Evolutionary conservation across 2,888 invertebrate species (phyloP), one percentile per base, ranked within the genome.

Genomic region (Gibbula magus): DNA sequence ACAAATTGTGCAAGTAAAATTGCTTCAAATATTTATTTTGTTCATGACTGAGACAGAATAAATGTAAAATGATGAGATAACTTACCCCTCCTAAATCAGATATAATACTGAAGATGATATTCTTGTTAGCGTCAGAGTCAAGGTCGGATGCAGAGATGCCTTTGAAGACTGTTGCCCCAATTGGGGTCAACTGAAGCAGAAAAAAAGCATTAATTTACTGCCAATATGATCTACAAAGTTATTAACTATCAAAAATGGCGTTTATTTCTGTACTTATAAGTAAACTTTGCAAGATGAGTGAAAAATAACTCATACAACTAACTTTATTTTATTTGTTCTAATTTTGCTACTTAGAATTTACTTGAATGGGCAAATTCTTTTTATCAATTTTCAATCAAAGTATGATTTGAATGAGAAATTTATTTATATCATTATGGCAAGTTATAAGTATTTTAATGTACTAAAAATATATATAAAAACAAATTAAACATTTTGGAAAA

Each of bases 121-220:
- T 75, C 35, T 82, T 84, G 75, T 87, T 87, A n/a, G 53, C 2
- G 32, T 84, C 87, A 13, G 78, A 79, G 83, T 89, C 89, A 20
- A 75, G 8, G 78, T 89, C 89, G 10, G 79, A 79, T 4, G 87
- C 82, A 8, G 77, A 25, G 32, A 88, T 79, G 10, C 13, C 45
- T 74, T 76, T 80, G 73, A 82, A 86, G 10, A 89, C 80, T 5
- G 86, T 86, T 4, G 82, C 77, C 0, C 78, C 81, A 16, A 85
- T 56, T 20, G 85, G 86, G 8, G 86, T 77, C 39, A 85, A 77
- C 88, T 89, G 82, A 18, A 84, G 84, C 2, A 45, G 13, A 45
- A 52, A 78, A 7, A 56, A 75, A 29, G 53, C 75, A 32, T 20
- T 25, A 52, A 51, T 75, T 18, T 2, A 18, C 10, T 13, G 5